Conservation (phyloP, 2,113 vertebrate genomes). For the Galeopterus variegatus region DNA sequence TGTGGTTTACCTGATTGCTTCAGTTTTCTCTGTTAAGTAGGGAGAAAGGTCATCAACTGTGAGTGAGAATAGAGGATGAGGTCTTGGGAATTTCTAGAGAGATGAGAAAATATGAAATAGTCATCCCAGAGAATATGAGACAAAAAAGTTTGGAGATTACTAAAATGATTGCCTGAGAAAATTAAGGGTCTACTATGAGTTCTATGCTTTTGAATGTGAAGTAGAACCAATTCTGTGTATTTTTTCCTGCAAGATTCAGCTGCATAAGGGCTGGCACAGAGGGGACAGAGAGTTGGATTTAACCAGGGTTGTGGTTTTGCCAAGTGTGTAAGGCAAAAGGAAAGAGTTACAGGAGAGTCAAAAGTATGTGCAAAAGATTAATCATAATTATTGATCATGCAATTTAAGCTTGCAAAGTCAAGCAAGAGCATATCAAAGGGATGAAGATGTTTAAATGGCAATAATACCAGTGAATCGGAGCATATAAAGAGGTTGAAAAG, state of each 20-base stretch:
- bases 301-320: background rate
- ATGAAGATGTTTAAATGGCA: background rate
- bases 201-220: background rate
- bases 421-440: background rate
- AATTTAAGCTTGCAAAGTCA: background rate
- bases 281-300: background rate
- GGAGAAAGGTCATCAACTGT: background rate
- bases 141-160: background rate
- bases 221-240: background rate
- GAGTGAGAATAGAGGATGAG: background rate
- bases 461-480: background rate
- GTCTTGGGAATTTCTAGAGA: background rate
- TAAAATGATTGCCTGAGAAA: background rate
- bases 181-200: background rate
- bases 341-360: background rate
- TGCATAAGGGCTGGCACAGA: background rate
- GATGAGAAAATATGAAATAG: background rate
- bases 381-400: background rate
- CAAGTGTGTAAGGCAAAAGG: background rate
- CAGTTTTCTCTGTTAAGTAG: background rate
- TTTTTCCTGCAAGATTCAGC: background rate
- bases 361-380: background rate
- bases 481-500: background rate
- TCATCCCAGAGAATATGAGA: background rate
- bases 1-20: background rate